Evolutionary conservation across 64 coral and sea anemone species (phyloP).

Genomic region (Astreopora myriophthalma): DNA sequence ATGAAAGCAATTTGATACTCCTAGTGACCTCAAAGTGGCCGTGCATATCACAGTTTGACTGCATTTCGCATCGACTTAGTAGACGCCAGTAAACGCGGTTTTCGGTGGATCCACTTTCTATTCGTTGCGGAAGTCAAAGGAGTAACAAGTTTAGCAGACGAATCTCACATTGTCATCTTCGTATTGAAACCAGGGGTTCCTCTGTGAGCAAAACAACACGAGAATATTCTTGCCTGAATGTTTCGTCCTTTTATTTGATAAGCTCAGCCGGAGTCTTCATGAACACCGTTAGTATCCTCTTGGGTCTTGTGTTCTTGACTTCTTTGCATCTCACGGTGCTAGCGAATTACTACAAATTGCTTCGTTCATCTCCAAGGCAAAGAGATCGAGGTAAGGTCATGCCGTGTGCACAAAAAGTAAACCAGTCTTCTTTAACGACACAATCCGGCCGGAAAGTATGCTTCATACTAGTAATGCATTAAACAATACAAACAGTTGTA

Average conservation of each 20-base stretch:
- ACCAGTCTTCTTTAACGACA: no score
- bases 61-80: background rate
- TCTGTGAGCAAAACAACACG: background rate
- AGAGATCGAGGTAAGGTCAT: background rate
- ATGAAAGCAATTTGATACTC: background rate
- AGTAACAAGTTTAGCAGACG: background rate
- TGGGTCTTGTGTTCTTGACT: background rate
- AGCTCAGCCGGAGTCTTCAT: background rate
- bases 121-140: constrained; percentile 4
- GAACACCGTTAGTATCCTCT: background rate
- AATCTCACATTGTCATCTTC: background rate
- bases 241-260: background rate
- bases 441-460: no score
- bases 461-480: no score
- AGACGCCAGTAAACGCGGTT: background rate
- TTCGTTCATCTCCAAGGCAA: background rate
- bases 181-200: background rate
- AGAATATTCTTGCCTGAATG: background rate
- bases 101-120: background rate
- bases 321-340: background rate
- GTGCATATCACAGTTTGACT: background rate
- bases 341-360: background rate
- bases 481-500: background rate
- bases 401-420: no score
- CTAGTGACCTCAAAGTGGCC: background rate